Base-by-base conservation (phyloP, 2,888 invertebrate genomes). In the Crocallis elinguaria region DNA sequence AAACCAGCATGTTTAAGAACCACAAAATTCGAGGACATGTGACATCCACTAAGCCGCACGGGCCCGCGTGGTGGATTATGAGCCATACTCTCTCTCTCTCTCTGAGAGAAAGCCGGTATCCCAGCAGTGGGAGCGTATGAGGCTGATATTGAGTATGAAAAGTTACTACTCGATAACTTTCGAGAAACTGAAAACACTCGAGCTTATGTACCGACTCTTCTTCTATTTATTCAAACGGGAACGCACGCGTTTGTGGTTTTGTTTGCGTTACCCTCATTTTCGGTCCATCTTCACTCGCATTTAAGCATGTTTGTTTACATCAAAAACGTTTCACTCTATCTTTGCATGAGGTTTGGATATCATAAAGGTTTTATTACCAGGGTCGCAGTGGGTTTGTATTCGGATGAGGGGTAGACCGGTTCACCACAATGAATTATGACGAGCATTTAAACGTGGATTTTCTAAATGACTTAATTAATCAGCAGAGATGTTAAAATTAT, bases 261-360 rank as follows among this genome's bases (percentile, higher is more conserved):
- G 48, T 56, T 56, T 48, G 39, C 33, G 11, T 39, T 48, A 48
- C 56, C 56, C 56, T 56, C 43, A 56, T 56, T 54, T 43, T 38
- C 21, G 29, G 50, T 35, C 50, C 33, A 44, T 56, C 49, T 55
- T 54, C 41, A 6, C 30, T 19, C 37, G 19, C 21, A 53, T 49
- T n/a, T 44, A 48, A 49, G 48, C 48, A 32, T 42, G 43, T 51
- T 41, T 56, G 55, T 46, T 56, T 56, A 56, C 51, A 56, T 50
- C 48, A 51, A 56, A 49, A 56, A 56, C 56, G 50, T 43, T 51
- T 48, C 30, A 51, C 37, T 54, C 38, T 29, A 35, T 38, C 37
- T 49, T 23, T 41, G 14, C 21, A 21, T 33, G 35, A 39, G 51
- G 38, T 39, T 51, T 14, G 12, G 45, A 33, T 45, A 25, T 30